Percentiles rank a stretch among this genome's conserved stretches.
phyloP scores from a whole-genome alignment of 2,888 invertebrate genomes.

The Crepidodera aurea region DNA sequence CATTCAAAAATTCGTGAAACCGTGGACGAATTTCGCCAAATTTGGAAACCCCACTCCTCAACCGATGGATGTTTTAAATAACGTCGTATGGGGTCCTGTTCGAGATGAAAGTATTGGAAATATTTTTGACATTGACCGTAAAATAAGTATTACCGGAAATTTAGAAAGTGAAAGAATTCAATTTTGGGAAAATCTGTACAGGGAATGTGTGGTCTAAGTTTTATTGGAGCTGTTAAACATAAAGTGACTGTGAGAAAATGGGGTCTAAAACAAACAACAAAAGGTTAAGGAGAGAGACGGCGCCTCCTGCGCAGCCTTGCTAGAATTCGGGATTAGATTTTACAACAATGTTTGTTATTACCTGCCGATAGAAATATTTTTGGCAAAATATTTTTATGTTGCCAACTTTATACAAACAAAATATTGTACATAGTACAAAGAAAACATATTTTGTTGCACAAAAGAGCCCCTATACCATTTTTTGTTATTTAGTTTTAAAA shows the following conservation, averaged over 20 bases:
- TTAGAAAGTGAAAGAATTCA: slow-evolving; percentile 50
- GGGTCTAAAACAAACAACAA: no score
- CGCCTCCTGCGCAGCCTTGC: no score
- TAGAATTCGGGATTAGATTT: no score
- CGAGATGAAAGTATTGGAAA: slow-evolving; percentile 41
- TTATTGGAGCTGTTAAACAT: background rate
- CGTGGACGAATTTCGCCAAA: slow-evolving; percentile 57
- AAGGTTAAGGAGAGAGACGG: no score
- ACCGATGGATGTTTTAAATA: slow-evolving; percentile 42
- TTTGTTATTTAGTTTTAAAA: no score
- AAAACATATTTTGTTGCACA: no score
- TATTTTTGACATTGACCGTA: slow-evolving; percentile 52
- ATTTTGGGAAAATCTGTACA: slow-evolving; percentile 54
- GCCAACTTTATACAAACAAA: background rate
- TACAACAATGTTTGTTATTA: no score
- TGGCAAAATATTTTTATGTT: no score
- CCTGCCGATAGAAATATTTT: no score
- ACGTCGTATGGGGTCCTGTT: slow-evolving; percentile 51
- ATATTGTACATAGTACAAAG: background rate
- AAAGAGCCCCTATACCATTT: no score
- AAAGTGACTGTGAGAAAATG: no score
- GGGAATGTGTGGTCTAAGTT: slow-evolving; percentile 23
- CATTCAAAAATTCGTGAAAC: slow-evolving; percentile 51
- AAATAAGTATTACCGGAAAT: slow-evolving; percentile 46
- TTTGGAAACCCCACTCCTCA: slow-evolving; percentile 51